Evolutionary conservation across 1,140 invertebrate species (phyloP), one percentile per base, ranked within the genome.

Genomic region (Globodera ellingtonae): DNA sequence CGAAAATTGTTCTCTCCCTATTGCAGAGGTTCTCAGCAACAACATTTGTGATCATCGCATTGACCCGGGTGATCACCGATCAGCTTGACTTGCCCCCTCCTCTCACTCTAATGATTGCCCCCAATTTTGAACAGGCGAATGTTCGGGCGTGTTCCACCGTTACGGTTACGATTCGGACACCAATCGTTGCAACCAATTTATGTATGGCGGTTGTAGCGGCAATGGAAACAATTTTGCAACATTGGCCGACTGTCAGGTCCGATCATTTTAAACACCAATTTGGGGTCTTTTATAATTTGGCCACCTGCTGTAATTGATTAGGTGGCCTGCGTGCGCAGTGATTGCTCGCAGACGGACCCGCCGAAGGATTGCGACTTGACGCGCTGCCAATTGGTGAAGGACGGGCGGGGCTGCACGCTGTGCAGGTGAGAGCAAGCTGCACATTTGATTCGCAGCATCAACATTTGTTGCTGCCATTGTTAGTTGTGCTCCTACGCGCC

Each of bases 351-450:
- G 21, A 79, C 71, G 13, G 85, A 83, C 44, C 84, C 87, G 35
- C 78, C 67, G 7, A 85, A 82, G 21, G 79, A 77, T 46, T 89
- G 87, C 75, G 87, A 89, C 75, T 72, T 79, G 10, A 24, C 56
- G 9, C 77, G 87, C 5, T 89, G 87, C 65, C 87, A 89, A 73
- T 56, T 89, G 47, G 86, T 89, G 21, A 87, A 85, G 65, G 88
- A 89, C 75, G 73, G 73, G 8, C 76, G 81, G 48, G 87, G 87
- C 72, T 89, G 87, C 79, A 79, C 87, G 13, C 85, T 89, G 81
- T 89, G 87, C 78, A 87, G 84, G 67, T 70, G 67, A 70, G 46
- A 70, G 5, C 67, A 35, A 8, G 4, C 35, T 67, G 8, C 8
- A 44, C n/a, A 21, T 15, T 67, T 67, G 66, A 15, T 21, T 21